Base-by-base conservation (phyloP, 1,140 invertebrate genomes). In the Brachionus rotundiformis region DNA sequence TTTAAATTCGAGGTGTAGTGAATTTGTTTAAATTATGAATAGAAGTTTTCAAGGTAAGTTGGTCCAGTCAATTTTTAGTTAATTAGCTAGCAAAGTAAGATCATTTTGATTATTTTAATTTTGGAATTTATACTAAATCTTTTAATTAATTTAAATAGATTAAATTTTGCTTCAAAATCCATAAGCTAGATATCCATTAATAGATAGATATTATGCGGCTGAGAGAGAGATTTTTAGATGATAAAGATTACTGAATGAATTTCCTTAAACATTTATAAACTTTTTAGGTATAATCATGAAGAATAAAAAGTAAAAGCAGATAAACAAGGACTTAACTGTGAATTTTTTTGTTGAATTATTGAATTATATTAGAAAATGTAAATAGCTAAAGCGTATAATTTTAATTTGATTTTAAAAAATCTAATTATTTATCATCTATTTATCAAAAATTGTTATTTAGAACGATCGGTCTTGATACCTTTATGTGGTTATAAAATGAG, bases 361-460 rank as follows among this genome's bases (percentile, higher is more conserved):
- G 10, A 54, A 54, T 54, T 54, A 54, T 19, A 54, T 19, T 54
- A 54, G 47, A 54, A 54, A 54, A 23, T 54, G 47, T 54, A 54
- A 54, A 54, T 54, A 54, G 7, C n/a, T 54, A 54, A 54, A 54
- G 47, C 47, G 47, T 54, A 54, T 54, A 54, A 19, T 54, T 54
- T 54, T 54, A 54, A 54, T 54, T 54, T 7, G 19, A 54, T 54
- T 49, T 54, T 54, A 54, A 54, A 16, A 54, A 54, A 54, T 54
- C 16, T 23, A 54, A 54, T 54, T 54, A 54, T 54, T 19, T 54
- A 23, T 8, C 23, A 8, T 54, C 11, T 54, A 19, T 54, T 54
- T 54, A 54, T 54, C 19, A 54, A 54, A 19, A 19, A 54, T 19
- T 54, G 47, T 54, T 54, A 19, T 54, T 19, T 8, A 54, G 47